Evolutionary conservation across 2,113 vertebrate genomes (phyloP), one percentile per base, ranked within the genome.

Genomic region (Gila orcuttii): DNA sequence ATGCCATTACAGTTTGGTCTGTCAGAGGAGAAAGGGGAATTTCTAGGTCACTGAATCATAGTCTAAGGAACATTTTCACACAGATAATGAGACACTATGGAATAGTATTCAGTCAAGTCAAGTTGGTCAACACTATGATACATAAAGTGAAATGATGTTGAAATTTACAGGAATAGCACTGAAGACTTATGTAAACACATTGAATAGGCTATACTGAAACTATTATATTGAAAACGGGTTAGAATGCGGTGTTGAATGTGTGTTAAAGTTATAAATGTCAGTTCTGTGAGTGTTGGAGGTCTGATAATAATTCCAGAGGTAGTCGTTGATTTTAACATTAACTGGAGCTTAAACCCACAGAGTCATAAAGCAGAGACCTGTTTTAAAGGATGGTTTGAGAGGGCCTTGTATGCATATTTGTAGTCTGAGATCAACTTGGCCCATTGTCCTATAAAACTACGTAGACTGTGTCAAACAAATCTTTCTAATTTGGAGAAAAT

Each of bases 401-500:
- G 69, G 55, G 79, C 68, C 62, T 47, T 79, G 60, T 85, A 15
- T 42, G 66, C 55, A 71, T 64, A 77, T 78, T 90, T 42, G 79
- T 47, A n/a, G 68, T 28, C 42, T 25, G 78, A 71, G 84, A 90
- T 89, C 84, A 88, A 64, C 84, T 90, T 90, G 90, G 90, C 42
- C 50, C 28, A 77, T 17, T 4, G 15, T 76, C 73, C 13, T 89
- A 86, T 73, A 71, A 62, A 81, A 84, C 81, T 74, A 31, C 33
- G 59, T 79, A 2, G n/a, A 57, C 71, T 11, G 68, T 82, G 59
- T 74, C 13, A 57, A 83, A 86, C 86, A 86, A 88, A 66, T 66
- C 90, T 68, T 62, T 89, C 89, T 90, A 88, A 92, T 92, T 90
- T 89, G 81, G 89, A 90, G 85, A 80, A 85, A 81, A 90, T 50